phyloP scores from a whole-genome alignment of 2,888 invertebrate species.

The Nemoura dubitans region DNA sequence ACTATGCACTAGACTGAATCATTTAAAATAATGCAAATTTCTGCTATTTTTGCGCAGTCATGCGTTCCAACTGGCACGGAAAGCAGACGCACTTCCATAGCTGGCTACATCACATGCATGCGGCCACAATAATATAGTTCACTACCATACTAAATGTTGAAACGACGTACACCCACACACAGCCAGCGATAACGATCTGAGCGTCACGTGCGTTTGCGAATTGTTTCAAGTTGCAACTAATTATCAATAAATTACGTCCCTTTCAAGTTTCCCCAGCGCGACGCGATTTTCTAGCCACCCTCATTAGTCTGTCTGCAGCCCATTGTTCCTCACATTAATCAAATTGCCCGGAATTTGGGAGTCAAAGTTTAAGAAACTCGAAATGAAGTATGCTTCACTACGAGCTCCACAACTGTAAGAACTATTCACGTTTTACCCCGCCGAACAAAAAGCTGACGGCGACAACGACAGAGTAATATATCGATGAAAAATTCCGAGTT shows the following conservation, averaged over 20 bases:
- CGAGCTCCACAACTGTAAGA: no score
- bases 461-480: neutral
- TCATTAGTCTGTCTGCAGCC: neutral
- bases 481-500: neutral
- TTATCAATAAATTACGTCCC: neutral
- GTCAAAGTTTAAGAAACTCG: neutral
- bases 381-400: no score
- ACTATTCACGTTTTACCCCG: no score
- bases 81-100: neutral
- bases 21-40: neutral
- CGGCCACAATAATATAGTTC: neutral
- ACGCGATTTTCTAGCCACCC: neutral
- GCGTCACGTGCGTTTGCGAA: neutral
- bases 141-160: neutral
- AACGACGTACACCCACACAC: neutral
- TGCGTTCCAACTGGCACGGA: neutral
- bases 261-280: neutral
- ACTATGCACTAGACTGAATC: neutral
- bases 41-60: slow-evolving; percentile 5
- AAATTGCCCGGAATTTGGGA: neutral
- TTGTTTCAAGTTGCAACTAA: neutral
- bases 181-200: neutral
- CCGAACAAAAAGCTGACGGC: neutral
- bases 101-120: neutral
- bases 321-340: slow-evolving; percentile 2